Conservation (phyloP, 2,113 vertebrate genomes). For the Anseranas semipalmata region DNA sequence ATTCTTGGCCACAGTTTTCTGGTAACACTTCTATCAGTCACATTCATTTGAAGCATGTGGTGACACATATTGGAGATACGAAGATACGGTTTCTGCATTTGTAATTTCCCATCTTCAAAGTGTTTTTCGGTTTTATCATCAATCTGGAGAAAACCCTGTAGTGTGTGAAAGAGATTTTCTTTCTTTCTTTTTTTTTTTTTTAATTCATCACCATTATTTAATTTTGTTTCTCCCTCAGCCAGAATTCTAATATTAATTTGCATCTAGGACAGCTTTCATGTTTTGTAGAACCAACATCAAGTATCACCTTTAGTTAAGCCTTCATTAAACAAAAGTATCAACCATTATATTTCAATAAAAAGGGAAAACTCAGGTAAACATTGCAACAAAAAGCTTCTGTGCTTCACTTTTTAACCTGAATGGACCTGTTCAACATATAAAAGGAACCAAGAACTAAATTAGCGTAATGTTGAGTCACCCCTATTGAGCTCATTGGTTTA, state of each 20-base stretch:
- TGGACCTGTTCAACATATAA: conserved; percentile 1
- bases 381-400: conserved; percentile 50
- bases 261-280: conserved; percentile 43
- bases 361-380: conserved; percentile 12
- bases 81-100: conserved; percentile 40
- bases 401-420: conserved; percentile 40
- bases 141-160: conserved; percentile 29
- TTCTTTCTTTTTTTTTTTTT: not conserved
- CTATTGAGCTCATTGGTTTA: not conserved
- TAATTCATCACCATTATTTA: conserved; percentile 27
- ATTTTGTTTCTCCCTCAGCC: not conserved
- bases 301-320: conserved; percentile 39
- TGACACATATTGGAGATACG: not conserved
- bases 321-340: conserved; percentile 27
- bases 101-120: not conserved
- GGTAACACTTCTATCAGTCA: conserved; percentile 60
- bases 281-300: not conserved
- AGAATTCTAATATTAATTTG: conserved; percentile 48
- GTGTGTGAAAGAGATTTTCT: conserved; percentile 8
- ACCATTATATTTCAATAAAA: not conserved
- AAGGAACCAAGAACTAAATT: conserved; percentile 36
- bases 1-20: not conserved
- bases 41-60: conserved; percentile 16
- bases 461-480: conserved; percentile 23
- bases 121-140: conserved; percentile 16